Evolutionary conservation across 2,888 invertebrate species (phyloP), one percentile per base, ranked within the genome.

Genomic region (Melanotus villosus): DNA sequence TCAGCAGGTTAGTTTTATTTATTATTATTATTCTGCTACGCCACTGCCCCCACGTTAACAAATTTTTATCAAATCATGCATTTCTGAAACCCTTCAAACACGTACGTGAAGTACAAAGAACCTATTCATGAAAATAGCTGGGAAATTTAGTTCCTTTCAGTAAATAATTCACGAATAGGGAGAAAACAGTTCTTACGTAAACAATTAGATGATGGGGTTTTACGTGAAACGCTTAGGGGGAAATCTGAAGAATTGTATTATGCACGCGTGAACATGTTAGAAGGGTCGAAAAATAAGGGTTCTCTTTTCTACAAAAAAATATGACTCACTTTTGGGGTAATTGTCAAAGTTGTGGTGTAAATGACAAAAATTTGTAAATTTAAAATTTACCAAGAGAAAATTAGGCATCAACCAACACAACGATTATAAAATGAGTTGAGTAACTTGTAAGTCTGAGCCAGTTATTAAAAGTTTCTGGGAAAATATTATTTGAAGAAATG

Each of bases 121-220:
- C 4, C 6, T 41, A 41, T 41, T 41, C 41, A 41, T 41, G 41
- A 41, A 12, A 9, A 38, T 14, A n/a, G 16, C 14, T 12, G 41
- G 12, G 9, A n/a, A 2, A 14, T 6, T 16, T 9, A 18, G 6
- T 41, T 41, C 12, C 41, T 14, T 14, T 16, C 14, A 9, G 1
- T 1, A 9, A 3, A 41, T 9, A 14, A 12, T 12, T 18, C n/a
- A 10, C 1, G 45, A n/a, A 21, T 9, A 12, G 47, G 47, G 47
- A 10, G 47, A 23, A 47, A 47, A 21, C 47, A n/a, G 23, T 5
- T 47, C 47, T 47, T 47, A 19, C 23, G 23, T 26, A 43, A 43
- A 43, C 47, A 19, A 47, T 23, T 7, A 47, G 23, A 47, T 23
- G 23, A 19, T 16, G 18, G 41, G 14, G 18, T 14, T 36, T 10